Percentiles rank a stretch among this genome's conserved stretches.
Conservation (phyloP, 2,113 vertebrate species). For the Ailurus styani region DNA sequence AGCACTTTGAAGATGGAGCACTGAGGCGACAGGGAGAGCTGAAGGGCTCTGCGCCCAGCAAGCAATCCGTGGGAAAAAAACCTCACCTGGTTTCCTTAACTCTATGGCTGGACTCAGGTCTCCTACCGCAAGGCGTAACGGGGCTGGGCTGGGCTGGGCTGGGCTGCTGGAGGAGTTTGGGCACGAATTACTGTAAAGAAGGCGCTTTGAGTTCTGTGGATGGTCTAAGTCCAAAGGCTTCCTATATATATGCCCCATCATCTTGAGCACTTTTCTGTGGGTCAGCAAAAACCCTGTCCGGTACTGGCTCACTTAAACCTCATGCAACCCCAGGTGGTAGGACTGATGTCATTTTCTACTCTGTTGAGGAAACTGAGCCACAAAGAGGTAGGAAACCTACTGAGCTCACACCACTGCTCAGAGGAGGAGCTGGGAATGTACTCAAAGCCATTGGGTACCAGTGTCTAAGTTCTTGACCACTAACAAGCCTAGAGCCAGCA, state of each 20-base stretch:
- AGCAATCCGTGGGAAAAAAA: too few species aligned
- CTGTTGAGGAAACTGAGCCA: neutral
- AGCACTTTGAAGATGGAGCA: neutral
- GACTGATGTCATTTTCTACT: neutral
- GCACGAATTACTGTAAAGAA: neutral
- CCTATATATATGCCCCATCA: fast-evolving
- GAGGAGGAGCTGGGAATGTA: neutral
- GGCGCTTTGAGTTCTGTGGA: neutral
- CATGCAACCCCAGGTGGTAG: neutral
- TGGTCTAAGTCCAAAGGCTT: neutral
- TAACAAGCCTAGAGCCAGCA: neutral
- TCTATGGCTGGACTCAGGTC: neutral
- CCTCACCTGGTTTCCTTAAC: neutral
- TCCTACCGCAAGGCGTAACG: neutral
- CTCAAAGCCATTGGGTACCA: neutral
- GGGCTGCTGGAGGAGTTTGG: neutral
- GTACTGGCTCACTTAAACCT: neutral
- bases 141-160: neutral
- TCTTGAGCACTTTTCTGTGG: neutral
- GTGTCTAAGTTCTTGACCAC: neutral
- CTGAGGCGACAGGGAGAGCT: neutral
- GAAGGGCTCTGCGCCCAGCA: neutral
- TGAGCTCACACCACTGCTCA: neutral
- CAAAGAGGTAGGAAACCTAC: neutral
- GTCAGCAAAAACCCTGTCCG: neutral